These are phyloP conservation scores for Arenicola marina DNA, from an alignment of 2,888 invertebrate species.

Conservation along the genomic window DNA sequence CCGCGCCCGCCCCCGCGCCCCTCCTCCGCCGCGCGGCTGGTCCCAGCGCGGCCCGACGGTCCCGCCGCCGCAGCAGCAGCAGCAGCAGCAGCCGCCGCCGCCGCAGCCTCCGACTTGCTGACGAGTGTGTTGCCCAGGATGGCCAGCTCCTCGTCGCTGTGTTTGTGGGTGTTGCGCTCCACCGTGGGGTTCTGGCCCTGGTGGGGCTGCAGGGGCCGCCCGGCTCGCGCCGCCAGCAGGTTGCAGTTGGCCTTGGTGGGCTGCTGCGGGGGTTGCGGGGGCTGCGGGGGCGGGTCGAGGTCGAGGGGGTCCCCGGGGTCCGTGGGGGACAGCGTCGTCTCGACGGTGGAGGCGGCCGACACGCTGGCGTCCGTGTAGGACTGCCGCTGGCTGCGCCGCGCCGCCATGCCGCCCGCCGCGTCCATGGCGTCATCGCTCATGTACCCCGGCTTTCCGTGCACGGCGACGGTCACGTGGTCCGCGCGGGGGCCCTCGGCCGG, in stretches of 20 bases:
- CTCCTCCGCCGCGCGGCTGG: not conserved
- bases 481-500: conserved; percentile 6
- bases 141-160: conserved; percentile 64
- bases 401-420: not conserved
- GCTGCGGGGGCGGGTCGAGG: conserved; percentile 66
- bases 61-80: not conserved
- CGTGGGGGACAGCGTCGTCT: conserved; percentile 69
- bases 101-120: conserved; percentile 35
- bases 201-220: conserved; percentile 71
- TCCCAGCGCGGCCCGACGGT: not conserved
- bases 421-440: not conserved
- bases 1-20: not conserved
- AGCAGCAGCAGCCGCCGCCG: not conserved
- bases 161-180: conserved; percentile 73
- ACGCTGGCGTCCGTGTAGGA: conserved; percentile 44
- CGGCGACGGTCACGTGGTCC: not conserved
- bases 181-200: conserved; percentile 84
- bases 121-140: conserved; percentile 60
- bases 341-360: conserved; percentile 66
- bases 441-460: not conserved
- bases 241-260: conserved; percentile 40
- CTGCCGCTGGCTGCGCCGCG: not conserved
- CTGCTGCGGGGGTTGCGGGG: conserved; percentile 26
- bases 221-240: conserved; percentile 45
- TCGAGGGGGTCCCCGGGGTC: conserved; percentile 52